Conservation (phyloP, 53 echinoderm and acorn worm species). For the Apostichopus leukothele region DNA sequence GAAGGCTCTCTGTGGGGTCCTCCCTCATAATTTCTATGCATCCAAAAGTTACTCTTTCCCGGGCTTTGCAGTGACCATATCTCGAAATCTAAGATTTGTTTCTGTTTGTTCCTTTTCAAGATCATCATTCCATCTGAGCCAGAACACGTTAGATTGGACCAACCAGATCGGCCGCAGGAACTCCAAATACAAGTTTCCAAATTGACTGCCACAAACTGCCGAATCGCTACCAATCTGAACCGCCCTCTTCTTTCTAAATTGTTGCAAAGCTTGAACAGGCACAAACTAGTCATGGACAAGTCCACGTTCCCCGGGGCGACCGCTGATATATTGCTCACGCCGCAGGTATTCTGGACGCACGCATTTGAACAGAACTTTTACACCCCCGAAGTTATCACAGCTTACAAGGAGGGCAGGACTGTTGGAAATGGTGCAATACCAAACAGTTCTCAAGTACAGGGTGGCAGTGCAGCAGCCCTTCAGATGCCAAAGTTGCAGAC, state of each 20-base stretch:
- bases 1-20: too few relatives aligned
- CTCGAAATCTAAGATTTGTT: too few relatives aligned
- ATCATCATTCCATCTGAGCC: conserved; percentile 68
- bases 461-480: neutral
- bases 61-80: too few relatives aligned
- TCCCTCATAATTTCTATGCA: too few relatives aligned
- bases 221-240: conserved; percentile 77
- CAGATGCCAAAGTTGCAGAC: conserved; percentile 56
- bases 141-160: conserved; percentile 55
- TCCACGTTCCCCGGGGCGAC: conserved; percentile 25
- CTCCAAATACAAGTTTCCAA: conserved; percentile 88
- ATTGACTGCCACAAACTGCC: conserved; percentile 88
- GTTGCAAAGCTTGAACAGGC: conserved; percentile 76
- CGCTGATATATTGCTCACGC: conserved; percentile 42
- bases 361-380: conserved; percentile 81
- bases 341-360: conserved; percentile 80
- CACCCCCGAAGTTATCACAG: conserved; percentile 51
- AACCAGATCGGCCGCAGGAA: conserved; percentile 88
- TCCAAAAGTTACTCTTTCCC: too few relatives aligned
- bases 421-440: conserved; percentile 6
- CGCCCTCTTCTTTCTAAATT: conserved; percentile 77
- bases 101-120: conserved; percentile 29
- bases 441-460: neutral
- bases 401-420: conserved; percentile 13
- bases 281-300: conserved; percentile 58